These are phyloP conservation scores for Manduca sexta DNA, from an alignment of 1,140 invertebrate species.

Conservation along the genomic window DNA sequence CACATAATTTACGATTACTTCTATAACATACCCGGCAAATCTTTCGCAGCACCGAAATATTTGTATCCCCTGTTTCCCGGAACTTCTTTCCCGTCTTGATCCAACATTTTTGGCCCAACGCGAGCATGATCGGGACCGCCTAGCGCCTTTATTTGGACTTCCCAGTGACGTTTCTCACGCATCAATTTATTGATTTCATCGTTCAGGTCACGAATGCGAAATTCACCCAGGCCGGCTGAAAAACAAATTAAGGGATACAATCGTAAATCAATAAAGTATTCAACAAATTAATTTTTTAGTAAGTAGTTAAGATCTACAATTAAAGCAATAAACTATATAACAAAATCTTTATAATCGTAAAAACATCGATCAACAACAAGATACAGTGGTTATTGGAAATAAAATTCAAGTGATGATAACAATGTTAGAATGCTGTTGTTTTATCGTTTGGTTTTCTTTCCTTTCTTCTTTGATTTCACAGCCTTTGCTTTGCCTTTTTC, in stretches of 20 bases:
- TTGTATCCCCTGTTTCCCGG: conserved; percentile 99
- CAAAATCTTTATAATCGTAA: too few species aligned
- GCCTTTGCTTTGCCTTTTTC: conserved; percentile 26
- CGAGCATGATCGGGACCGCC: conserved; percentile 96
- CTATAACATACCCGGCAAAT: conserved; percentile 90
- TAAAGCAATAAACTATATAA: too few species aligned
- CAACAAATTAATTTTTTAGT: too few species aligned
- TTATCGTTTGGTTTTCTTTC: conserved; percentile 13
- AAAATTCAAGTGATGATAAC: too few species aligned
- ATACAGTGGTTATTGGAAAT: too few species aligned
- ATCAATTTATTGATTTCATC: conserved; percentile 99
- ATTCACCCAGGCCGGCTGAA: conserved; percentile 96
- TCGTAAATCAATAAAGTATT: too few species aligned
- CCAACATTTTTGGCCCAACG: conserved; percentile 94
- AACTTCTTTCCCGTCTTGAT: conserved; percentile 97
- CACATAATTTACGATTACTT: too few species aligned
- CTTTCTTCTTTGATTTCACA: conserved; percentile 30
- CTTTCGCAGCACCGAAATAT: conserved; percentile 99
- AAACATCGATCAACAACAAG: too few species aligned
- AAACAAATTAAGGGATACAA: too few species aligned
- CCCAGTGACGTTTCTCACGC: conserved; percentile 97
- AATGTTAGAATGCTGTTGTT: too few species aligned
- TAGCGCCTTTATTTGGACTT: conserved; percentile 94
- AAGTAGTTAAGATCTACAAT: too few species aligned
- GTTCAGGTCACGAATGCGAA: conserved; percentile 97